Conservation (phyloP, 2,888 invertebrate species). For the Eilema depressum region DNA sequence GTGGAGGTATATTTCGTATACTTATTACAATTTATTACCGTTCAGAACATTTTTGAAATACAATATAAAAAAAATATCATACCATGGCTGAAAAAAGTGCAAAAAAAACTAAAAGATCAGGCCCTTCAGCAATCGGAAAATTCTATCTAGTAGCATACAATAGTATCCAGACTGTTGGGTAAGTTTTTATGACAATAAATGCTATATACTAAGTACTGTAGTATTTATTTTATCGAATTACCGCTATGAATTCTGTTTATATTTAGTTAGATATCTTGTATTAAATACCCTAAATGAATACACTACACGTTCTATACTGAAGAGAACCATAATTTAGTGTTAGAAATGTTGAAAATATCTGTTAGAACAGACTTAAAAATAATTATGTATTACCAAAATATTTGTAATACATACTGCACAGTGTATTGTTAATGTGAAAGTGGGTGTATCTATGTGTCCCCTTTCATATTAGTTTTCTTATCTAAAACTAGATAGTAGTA, state of each 20-base stretch:
- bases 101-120: conserved; percentile 72
- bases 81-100: conserved; percentile 62
- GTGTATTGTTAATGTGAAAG: background rate
- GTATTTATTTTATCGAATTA: background rate
- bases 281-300: background rate
- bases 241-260: background rate
- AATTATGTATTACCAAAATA: background rate
- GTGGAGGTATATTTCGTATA: background rate
- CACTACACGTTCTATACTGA: background rate
- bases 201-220: background rate
- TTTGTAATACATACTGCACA: background rate
- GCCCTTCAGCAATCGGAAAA: conserved; percentile 85
- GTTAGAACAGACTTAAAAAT: background rate
- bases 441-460: background rate
- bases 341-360: background rate
- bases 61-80: background rate
- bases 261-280: background rate
- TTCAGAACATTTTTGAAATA: background rate
- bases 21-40: background rate
- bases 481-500: background rate
- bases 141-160: conserved; percentile 91
- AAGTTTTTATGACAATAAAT: conserved; percentile 62
- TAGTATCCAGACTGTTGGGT: conserved; percentile 91
- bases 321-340: background rate
- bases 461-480: background rate